Evolutionary conservation across 53 echinoderm and acorn worm genomes (phyloP), one percentile per base, ranked within the genome.

Genomic region (Actinopyga echinites): DNA sequence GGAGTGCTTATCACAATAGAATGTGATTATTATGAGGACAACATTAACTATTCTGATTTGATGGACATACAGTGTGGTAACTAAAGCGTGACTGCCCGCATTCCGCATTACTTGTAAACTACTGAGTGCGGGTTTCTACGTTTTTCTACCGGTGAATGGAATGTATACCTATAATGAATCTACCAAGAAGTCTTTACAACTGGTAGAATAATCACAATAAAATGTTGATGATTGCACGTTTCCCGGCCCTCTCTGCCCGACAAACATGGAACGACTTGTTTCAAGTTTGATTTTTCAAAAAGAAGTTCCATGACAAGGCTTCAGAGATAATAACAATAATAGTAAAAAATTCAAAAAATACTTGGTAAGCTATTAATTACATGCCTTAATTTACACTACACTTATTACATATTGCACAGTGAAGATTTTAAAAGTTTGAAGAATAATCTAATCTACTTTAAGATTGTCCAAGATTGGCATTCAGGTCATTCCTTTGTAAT

Each of bases 381-480:
- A 62, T 62, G 38, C 34, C 38, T 68, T n/a, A 68, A 2, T 68
- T 33, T 67, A 68, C 21, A 30, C 40, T 68, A 33, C 13, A 33
- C 5, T 6, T 21, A 34, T 71, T 71, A 71, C 40, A 71, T 71
- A 71, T 71, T 71, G 71, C 71, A 71, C 71, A 49, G 7, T 49
- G 71, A 71, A 71, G 44, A 25, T 6, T 20, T 28, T 40, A 71
- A 71, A 49, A 71, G 71, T 32, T 49, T 15, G 37, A 71, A 71
- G 71, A 44, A 56, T 30, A 31, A 19, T 78, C 78, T 78, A 78
- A 26, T 28, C 78, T 78, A 78, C 78, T 26, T 66, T 56, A 78
- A 78, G 78, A 78, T 78, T 78, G 78, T 78, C 78, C 78, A 78
- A 78, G 78, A 78, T 78, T 55, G 78, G 78, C 78, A 78, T 78